Evolutionary conservation across 2,113 vertebrate genomes (phyloP), one percentile per base, ranked within the genome.

Genomic region (Sorex fumeus): DNA sequence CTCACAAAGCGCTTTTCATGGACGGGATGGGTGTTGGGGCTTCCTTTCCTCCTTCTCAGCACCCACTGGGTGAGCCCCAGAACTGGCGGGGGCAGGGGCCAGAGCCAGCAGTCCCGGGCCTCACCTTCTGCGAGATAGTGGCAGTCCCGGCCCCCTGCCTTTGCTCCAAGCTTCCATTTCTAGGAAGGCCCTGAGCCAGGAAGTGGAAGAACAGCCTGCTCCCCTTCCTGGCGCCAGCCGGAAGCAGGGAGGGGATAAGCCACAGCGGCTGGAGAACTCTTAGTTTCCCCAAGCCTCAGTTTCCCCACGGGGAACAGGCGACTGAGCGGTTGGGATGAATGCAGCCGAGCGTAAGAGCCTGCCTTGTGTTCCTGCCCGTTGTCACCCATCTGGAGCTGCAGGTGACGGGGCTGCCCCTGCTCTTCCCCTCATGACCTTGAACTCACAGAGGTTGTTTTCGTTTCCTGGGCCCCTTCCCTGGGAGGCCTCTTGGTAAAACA

Each of bases 371-470:
- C 40, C 4, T 7, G 40, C 40, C 40, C 40, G 40, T n/a, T n/a
- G n/a, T 40, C 40, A 40, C 7, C 40, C 40, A 40, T 40, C 40
- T 40, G 40, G 47, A 50, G 47, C 9, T 50, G 47, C 47, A 10
- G 40, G 47, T 50, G 47, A 50, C 47, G 9, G 47, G 47, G 47
- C 30, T 57, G 62, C 60, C 0, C 1, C 67, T 45, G 34, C 60
- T 47, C 72, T 79, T 85, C 96, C 94, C 93, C 88, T 72, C 72
- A 85, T 90, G 93, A 95, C 94, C 95, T 95, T 97, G 96, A 96
- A 87, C 80, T 94, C 77, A 4, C 18, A 43, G 2, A 7, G 66
- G 74, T 64, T 15, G 90, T 57, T 47, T 69, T n/a, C 25, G 8
- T 30, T 87, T 70, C 77, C 50, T 36, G 47, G 57, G 34, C 67